Percentiles rank a stretch among this genome's conserved stretches.
phyloP scores from a whole-genome alignment of 1,140 invertebrate species.

The Drosophila kurseongensis region DNA sequence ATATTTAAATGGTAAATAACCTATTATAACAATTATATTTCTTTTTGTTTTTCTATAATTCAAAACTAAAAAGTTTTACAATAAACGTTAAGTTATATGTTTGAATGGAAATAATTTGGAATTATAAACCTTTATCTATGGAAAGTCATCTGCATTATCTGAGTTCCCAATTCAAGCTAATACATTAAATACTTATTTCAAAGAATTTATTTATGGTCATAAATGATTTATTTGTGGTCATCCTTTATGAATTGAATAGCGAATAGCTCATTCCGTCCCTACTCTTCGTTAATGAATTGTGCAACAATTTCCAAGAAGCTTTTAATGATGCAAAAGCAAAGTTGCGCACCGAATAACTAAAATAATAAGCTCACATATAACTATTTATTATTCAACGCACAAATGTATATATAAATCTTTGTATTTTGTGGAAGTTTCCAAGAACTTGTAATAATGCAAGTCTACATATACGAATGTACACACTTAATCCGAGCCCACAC shows the following conservation, averaged over 20 bases:
- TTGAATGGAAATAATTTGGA: no score
- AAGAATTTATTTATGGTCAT: no score
- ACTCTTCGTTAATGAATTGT: background rate
- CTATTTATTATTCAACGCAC: slow-evolving; percentile 4
- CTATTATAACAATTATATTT: no score
- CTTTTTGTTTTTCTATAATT: no score
- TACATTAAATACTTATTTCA: background rate
- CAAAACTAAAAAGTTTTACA: no score
- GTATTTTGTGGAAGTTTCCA: slow-evolving; percentile 23
- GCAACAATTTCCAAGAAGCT: background rate
- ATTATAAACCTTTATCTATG: no score
- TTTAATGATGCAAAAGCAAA: background rate
- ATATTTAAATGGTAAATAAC: background rate
- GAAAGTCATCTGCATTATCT: no score
- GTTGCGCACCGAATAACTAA: background rate
- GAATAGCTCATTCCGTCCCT: background rate
- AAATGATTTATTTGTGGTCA: background rate
- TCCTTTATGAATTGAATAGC: background rate
- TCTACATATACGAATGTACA: background rate
- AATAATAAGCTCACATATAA: background rate
- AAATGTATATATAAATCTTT: background rate
- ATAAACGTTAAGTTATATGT: no score
- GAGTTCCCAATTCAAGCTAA: no score
- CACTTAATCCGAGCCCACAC: slow-evolving; percentile 22
- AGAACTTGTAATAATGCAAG: slow-evolving; percentile 23